Evolutionary conservation across 2,888 invertebrate genomes (phyloP), one percentile per base, ranked within the genome.

Genomic region (Stenotaenia linearis): DNA sequence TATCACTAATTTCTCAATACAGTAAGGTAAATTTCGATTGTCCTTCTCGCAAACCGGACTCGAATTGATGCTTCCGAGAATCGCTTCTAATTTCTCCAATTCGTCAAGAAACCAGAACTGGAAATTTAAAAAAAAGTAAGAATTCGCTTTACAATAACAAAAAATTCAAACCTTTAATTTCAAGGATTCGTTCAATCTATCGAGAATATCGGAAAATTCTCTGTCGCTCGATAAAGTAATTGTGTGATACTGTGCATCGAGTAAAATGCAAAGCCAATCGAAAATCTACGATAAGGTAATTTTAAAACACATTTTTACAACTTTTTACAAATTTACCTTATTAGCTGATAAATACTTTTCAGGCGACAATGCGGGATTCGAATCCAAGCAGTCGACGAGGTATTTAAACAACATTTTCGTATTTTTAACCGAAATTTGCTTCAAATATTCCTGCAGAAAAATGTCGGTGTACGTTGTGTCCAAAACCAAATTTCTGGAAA

Each of bases 261-360:
- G 32, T 56, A 78, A 30, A 50, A 25, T 50, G 25, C 78, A 78
- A 6, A 78, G 12, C 78, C 78, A 78, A 56, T 78, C 78, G 5
- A 25, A 28, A 45, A 78, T 56, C 78, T 78, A 25, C 7, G 32
- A 75, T 3, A 9, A 25, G 18, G 15, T 69, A 69, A 18, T 2
- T 69, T 69, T 18, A 9, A 25, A 69, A 75, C 4, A 5, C 15
- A 32, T 21, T 56, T 18, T 56, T 18, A 4, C 56, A 56, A 21
- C 3, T 21, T 23, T 23, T 15, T 4, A 45, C 5, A 21, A 2
- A 9, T 12, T 40, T 56, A 56, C 56, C 10, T 56, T 56, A 21
- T 56, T 56, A 7, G 21, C 6, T 4, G 56, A 6, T 56, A 56
- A 75, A 28, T 28, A 75, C 28, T 75, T 75, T 75, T 15, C 35